Base-by-base conservation (phyloP, 2,797 vertebrate species). In the Echeneis naucrates region DNA sequence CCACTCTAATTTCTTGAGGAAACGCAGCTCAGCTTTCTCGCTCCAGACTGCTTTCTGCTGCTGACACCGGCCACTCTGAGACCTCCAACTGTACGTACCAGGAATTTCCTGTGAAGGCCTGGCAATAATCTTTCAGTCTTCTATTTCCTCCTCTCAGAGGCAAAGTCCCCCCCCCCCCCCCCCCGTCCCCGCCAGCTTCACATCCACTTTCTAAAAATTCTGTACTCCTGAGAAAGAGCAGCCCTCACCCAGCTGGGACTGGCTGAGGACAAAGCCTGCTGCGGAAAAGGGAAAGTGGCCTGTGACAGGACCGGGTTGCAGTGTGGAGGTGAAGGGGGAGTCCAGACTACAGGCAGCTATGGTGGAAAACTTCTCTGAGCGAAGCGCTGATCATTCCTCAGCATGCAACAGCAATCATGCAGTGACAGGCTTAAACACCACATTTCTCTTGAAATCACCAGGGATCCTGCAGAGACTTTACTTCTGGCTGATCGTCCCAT, bases 101-200 rank as follows among this genome's bases (percentile, higher is more conserved):
- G 80, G 84, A 91, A 89, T 83, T 85, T 89, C 89, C 86, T 83
- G 77, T 85, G 83, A 78, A 87, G 84, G 84, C 75, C 21, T 5
- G 59, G 82, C 82, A 84, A 55, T 83, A 75, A 83, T 85, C 77
- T 80, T 45, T 66, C 74, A 81, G 82, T 66, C 66, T 72, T 74
- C 65, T 73, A 82, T 80, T 87, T 86, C 82, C 86, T 84, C 68
- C 50, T 71, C 2, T 68, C 17, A 11, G 4, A 72, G 54, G 13
- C 13, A 0, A 42, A 37, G 21, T 63, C 58, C 33, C 19, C n/a
- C 8, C 10, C 8, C 7, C 4, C n/a, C n/a, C n/a, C n/a, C n/a
- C n/a, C n/a, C n/a, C n/a, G n/a, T n/a, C n/a, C n/a, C n/a, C n/a
- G n/a, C n/a, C 42, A 1, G 35, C 14, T 53, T 55, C 23, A 67